Evolutionary conservation across 37 sponge, comb jelly and placozoan genomes (phyloP).

Genomic region (Halichondria panicea): DNA sequence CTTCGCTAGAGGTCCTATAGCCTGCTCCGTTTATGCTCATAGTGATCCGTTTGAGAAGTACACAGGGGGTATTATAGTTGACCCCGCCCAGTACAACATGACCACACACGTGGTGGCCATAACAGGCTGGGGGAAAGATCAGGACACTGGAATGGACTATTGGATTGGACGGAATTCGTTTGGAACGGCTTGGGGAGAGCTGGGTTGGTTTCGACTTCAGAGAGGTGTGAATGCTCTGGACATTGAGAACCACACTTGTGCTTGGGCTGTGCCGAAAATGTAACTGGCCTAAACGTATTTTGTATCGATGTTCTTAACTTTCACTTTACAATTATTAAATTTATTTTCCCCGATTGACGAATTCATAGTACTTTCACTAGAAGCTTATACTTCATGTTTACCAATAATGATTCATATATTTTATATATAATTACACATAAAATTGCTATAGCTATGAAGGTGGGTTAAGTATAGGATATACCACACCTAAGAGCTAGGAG

Average conservation of each 20-base stretch:
- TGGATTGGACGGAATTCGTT: slow-evolving; percentile 85
- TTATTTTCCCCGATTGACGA: too few species aligned
- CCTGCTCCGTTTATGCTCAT: slow-evolving; percentile 85
- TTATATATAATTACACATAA: too few species aligned
- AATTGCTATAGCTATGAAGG: too few species aligned
- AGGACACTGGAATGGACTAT: slow-evolving; percentile 47
- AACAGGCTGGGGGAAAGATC: slow-evolving; percentile 70
- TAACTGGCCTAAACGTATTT: neutral
- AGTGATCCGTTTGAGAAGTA: slow-evolving; percentile 58
- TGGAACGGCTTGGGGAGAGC: slow-evolving; percentile 84
- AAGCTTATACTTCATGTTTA: too few species aligned
- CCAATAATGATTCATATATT: too few species aligned
- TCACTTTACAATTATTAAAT: neutral
- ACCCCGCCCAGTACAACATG: slow-evolving; percentile 44
- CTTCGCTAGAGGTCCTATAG: slow-evolving; percentile 75
- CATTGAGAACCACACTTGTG: slow-evolving; percentile 68
- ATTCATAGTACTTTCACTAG: too few species aligned
- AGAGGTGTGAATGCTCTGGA: slow-evolving; percentile 69
- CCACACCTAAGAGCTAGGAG: too few species aligned
- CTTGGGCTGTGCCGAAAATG: slow-evolving; percentile 66
- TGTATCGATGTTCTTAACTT: neutral
- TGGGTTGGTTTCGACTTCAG: slow-evolving; percentile 77
- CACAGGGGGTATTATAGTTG: slow-evolving; percentile 57
- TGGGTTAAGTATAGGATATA: too few species aligned
- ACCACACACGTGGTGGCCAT: slow-evolving; percentile 79